Evolutionary conservation across 2,797 vertebrate genomes (phyloP), one percentile per base, ranked within the genome.

Genomic region (Mormyrus proboscirostris): DNA sequence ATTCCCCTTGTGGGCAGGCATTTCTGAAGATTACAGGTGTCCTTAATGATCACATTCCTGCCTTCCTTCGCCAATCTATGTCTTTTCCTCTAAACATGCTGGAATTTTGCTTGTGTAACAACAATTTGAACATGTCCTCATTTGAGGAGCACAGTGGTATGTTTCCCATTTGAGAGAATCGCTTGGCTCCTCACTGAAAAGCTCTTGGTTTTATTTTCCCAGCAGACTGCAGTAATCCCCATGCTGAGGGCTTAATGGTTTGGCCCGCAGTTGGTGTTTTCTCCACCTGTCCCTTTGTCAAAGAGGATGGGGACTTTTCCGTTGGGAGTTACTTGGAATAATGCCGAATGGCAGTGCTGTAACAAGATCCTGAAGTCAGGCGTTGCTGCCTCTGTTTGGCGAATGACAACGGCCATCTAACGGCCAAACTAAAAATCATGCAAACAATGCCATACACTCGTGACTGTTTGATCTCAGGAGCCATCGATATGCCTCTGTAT

Each of bases 281-380:
- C 76, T 91, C 91, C 90, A 92, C 88, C 91, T 92, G 91, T 91
- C 89, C 49, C 73, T 91, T 90, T 90, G 57, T 79, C 69, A 89
- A 62, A 85, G 76, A 51, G 41, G 88, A 88, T 86, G 89, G 91
- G 91, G 90, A 87, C 88, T 89, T 91, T 86, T 59, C 88, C 16
- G 4, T 89, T 88, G 86, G 89, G 88, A 86, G 47, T 73, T 87
- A 69, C 84, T 69, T 44, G 16, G 86, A 91, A 93, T 86, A 91
- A 91, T 91, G 90, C 89, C 44, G 76, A 62, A 89, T 47, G 87
- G 89, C 44, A 47, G 47, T 12, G 41, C 65, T 87, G 89, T 91
- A 92, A 93, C 29, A 33, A 59, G 88, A 91, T 90, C 88, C 88
- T n/a, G 41, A 90, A 83, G 53, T 57, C 79, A 89, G 38, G 62